Percentiles rank a stretch among this genome's conserved stretches.
Evolutionary conservation across 64 coral and sea anemone genomes (phyloP).

Genomic region (Pocillopora verrucosa): DNA sequence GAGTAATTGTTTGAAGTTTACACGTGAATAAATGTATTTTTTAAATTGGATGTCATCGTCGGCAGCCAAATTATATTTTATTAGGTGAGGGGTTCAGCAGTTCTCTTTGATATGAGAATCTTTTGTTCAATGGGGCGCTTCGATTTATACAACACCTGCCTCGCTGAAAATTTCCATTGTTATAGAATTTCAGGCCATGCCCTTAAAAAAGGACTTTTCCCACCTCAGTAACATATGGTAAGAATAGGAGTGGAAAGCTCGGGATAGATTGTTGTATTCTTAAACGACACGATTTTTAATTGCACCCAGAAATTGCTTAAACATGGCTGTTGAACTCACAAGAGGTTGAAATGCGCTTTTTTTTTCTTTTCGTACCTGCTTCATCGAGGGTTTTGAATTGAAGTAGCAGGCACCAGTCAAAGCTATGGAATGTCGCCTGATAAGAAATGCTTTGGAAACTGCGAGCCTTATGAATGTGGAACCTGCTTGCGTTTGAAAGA

Average conservation of each 20-base stretch:
- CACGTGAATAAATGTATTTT: background rate
- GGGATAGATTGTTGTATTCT: background rate
- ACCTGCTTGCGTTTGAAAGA: background rate
- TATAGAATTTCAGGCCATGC: conserved; percentile 29
- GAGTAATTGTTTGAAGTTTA: background rate
- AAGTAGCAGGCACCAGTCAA: background rate
- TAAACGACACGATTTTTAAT: background rate
- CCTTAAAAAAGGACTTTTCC: conserved; percentile 17
- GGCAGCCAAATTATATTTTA: background rate
- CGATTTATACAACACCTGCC: conserved; percentile 1
- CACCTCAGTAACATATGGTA: background rate
- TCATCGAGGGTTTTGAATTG: background rate
- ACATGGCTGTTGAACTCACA: too few species aligned
- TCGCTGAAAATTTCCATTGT: background rate
- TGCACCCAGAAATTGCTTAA: background rate
- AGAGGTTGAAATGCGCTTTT: background rate
- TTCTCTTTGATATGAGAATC: background rate
- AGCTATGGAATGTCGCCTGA: conserved; percentile 11
- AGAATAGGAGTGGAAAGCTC: background rate
- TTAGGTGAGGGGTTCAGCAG: background rate
- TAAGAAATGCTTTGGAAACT: background rate
- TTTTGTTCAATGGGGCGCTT: conserved; percentile 33
- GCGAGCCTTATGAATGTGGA: background rate
- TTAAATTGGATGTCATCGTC: background rate
- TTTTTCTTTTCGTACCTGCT: background rate